Percentiles rank a stretch among this genome's conserved stretches.
Evolutionary conservation across 2,888 invertebrate species (phyloP).

Genomic region (Cheilosia urbana): DNA sequence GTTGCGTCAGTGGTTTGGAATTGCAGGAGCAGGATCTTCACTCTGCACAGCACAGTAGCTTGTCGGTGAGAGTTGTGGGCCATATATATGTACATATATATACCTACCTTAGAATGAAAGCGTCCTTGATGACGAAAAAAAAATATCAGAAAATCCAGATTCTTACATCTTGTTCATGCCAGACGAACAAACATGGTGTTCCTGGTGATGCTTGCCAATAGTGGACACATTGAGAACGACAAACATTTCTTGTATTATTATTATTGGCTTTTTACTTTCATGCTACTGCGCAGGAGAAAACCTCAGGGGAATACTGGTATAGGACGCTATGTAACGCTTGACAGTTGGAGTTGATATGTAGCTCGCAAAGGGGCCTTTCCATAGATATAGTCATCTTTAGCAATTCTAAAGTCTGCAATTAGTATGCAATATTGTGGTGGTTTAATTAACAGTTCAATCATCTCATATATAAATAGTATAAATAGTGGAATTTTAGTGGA

Average conservation of each 20-base stretch:
- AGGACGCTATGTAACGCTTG: too few relatives aligned
- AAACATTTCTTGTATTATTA: not conserved
- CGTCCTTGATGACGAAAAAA: constrained; percentile 48
- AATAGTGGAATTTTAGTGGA: too few relatives aligned
- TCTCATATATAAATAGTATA: too few relatives aligned
- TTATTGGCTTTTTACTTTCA: not conserved
- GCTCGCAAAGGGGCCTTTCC: too few relatives aligned
- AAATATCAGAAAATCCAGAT: constrained; percentile 45
- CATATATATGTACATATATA: not conserved
- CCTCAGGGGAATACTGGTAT: too few relatives aligned
- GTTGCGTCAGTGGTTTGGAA: constrained; percentile 17
- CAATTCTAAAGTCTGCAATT: too few relatives aligned
- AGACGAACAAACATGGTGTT: constrained; percentile 27
- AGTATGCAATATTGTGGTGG: too few relatives aligned
- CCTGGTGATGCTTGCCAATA: constrained; percentile 48
- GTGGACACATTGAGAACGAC: constrained; percentile 10
- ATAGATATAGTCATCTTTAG: too few relatives aligned
- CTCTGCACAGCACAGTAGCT: not conserved
- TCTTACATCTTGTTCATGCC: constrained; percentile 66
- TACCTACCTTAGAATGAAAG: constrained; percentile 29
- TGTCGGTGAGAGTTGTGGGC: constrained; percentile 6
- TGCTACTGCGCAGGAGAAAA: not conserved
- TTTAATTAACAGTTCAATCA: too few relatives aligned
- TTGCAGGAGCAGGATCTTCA: constrained; percentile 38
- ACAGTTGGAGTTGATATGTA: too few relatives aligned